Conservation (phyloP, 1,140 invertebrate genomes). For the Drosophila persimilis region DNA sequence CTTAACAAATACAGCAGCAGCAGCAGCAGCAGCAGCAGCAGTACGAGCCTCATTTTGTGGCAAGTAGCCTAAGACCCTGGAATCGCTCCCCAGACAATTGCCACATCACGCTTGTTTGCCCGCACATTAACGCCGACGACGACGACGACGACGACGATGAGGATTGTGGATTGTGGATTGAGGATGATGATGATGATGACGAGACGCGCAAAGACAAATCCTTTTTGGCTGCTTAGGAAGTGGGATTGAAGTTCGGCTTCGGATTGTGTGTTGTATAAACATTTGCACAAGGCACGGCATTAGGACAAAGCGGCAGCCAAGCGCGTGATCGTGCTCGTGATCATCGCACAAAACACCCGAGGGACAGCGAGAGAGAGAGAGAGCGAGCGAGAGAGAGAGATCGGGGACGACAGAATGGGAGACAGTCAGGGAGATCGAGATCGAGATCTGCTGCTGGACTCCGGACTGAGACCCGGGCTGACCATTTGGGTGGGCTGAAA, state of each 20-base stretch:
- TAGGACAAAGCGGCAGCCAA: constrained; percentile 56
- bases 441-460: constrained; percentile 14
- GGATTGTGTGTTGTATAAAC: constrained; percentile 62
- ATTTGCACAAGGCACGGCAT: constrained; percentile 68
- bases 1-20: constrained; percentile 47
- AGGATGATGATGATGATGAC: constrained; percentile 29
- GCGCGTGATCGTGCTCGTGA: constrained; percentile 78
- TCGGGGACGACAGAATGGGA: too few relatives aligned
- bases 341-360: constrained; percentile 56
- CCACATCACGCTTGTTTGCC: constrained; percentile 78
- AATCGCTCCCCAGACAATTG: constrained; percentile 71
- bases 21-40: constrained; percentile 13
- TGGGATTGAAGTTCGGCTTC: constrained; percentile 6
- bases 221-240: constrained; percentile 70
- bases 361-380: neutral
- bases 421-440: constrained; percentile 9
- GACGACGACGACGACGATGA: constrained; percentile 20
- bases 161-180: constrained; percentile 23
- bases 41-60: too few relatives aligned
- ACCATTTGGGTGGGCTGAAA: constrained; percentile 75
- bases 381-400: neutral
- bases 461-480: constrained; percentile 15
- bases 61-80: constrained; percentile 12
- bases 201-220: constrained; percentile 61
- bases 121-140: constrained; percentile 70